These are phyloP conservation scores for Plusia festucae DNA, from an alignment of 2,888 invertebrate genomes.

Conservation along the genomic window DNA sequence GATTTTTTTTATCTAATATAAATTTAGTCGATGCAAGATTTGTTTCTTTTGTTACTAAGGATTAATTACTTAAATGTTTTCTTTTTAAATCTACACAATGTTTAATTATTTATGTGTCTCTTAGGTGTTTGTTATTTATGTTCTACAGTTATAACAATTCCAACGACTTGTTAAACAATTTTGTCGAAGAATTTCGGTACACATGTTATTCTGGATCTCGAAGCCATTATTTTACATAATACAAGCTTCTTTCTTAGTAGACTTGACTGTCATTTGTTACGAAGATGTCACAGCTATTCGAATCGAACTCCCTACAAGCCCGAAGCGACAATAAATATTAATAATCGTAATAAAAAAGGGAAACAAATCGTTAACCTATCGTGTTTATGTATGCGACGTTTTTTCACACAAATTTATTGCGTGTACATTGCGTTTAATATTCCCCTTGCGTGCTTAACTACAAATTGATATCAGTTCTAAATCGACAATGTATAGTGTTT, in stretches of 20 bases:
- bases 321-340: slow-evolving; percentile 57
- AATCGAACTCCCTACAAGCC: slow-evolving; percentile 43
- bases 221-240: slow-evolving; percentile 31
- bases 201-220: slow-evolving; percentile 31
- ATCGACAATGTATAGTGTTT: slow-evolving; percentile 73
- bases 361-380: slow-evolving; percentile 58
- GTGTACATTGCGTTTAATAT: slow-evolving; percentile 68
- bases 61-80: neutral
- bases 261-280: slow-evolving; percentile 36
- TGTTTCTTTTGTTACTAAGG: too few species aligned
- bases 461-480: slow-evolving; percentile 87
- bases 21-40: too few species aligned
- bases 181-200: slow-evolving; percentile 26
- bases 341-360: slow-evolving; percentile 57
- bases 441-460: slow-evolving; percentile 73
- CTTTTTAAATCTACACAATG: too few species aligned
- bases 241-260: slow-evolving; percentile 44
- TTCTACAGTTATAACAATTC: neutral
- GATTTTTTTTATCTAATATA: too few species aligned
- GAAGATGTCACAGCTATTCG: slow-evolving; percentile 34
- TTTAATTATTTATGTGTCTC: too few species aligned
- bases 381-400: slow-evolving; percentile 54
- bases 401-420: slow-evolving; percentile 61
- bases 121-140: neutral
- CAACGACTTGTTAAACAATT: slow-evolving; percentile 16